Conservation (phyloP, 2,888 invertebrate genomes). For the Amblyjoppa fuscipennis region DNA sequence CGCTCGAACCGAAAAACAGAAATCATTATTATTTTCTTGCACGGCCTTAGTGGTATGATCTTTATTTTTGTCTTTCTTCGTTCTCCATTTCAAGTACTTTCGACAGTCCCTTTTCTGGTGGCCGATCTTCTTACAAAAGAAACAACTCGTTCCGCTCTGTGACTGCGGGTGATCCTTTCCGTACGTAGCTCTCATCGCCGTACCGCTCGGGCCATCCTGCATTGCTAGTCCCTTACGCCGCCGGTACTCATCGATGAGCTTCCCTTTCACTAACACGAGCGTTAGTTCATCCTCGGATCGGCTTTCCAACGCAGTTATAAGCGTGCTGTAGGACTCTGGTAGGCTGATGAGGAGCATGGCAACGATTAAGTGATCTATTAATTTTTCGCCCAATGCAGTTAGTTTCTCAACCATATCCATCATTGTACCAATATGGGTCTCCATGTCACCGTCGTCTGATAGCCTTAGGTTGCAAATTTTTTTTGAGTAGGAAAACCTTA, state of each 20-base stretch:
- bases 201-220: background rate
- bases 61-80: conserved; percentile 19
- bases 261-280: conserved; percentile 62
- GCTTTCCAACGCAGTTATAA: conserved; percentile 69
- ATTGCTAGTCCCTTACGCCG: conserved; percentile 38
- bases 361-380: conserved; percentile 66
- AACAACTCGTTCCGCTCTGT: background rate
- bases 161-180: background rate
- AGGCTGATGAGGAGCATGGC: conserved; percentile 71
- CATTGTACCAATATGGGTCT: conserved; percentile 66
- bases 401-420: conserved; percentile 56
- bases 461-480: conserved; percentile 51
- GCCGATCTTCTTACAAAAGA: conserved; percentile 53
- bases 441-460: conserved; percentile 59
- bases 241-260: conserved; percentile 70
- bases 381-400: conserved; percentile 60
- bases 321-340: conserved; percentile 70
- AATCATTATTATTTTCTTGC: conserved; percentile 12
- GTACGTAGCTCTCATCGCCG: conserved; percentile 12
- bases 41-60: conserved; percentile 9
- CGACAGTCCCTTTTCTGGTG: conserved; percentile 56
- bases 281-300: conserved; percentile 68
- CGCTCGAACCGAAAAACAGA: conserved; percentile 4
- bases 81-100: conserved; percentile 49
- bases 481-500: conserved; percentile 57